phyloP scores from a whole-genome alignment of 2,113 vertebrate species.

The Mobula birostris region DNA sequence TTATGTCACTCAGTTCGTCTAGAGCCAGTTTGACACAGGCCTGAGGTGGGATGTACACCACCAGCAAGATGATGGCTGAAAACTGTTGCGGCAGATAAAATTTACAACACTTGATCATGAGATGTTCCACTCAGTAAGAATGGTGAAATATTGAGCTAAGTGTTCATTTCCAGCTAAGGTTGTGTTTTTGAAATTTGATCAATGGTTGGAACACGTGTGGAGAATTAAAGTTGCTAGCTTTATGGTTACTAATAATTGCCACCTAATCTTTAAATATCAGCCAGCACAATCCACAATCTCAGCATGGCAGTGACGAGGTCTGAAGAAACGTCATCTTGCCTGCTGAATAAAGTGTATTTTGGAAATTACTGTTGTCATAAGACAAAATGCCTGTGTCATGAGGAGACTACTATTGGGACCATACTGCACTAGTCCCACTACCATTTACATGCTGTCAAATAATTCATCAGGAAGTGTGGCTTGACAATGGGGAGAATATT shows the following conservation, averaged over 20 bases:
- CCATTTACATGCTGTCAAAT: neutral
- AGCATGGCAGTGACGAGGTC: neutral
- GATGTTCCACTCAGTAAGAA: neutral
- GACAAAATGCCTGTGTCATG: neutral
- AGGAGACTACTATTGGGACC: neutral
- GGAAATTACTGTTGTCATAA: neutral
- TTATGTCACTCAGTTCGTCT: too few species aligned
- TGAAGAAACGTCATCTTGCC: neutral
- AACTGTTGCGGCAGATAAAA: too few species aligned
- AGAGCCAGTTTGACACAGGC: too few species aligned
- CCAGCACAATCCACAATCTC: neutral
- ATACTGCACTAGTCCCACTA: neutral
- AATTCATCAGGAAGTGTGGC: neutral
- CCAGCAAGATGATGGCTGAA: too few species aligned
- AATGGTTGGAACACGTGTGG: neutral
- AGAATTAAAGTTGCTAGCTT: neutral
- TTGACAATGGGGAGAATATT: neutral
- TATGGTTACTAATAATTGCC: neutral
- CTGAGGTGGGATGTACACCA: too few species aligned
- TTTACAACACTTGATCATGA: too few species aligned
- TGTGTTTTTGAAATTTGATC: neutral
- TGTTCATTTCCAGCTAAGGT: neutral
- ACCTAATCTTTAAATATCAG: neutral
- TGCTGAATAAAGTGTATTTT: neutral
- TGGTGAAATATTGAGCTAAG: neutral